These are phyloP conservation scores for Arbacia lixula DNA, from an alignment of 53 echinoderm and acorn worm species.

Conservation along the genomic window DNA sequence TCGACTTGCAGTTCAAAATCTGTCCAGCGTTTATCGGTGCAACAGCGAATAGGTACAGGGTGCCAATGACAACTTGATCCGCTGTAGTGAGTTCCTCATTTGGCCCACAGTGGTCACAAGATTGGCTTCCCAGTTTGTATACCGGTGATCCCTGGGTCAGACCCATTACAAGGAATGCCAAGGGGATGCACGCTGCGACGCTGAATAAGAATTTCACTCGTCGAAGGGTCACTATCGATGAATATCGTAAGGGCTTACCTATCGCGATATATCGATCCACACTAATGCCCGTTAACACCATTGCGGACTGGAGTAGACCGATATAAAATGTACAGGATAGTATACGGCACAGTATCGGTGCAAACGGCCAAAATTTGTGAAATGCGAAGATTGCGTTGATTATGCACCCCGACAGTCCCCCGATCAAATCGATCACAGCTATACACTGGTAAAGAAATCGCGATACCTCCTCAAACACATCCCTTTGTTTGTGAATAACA, in stretches of 20 bases:
- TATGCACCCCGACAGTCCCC: not conserved
- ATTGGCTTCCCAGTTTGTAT: not conserved
- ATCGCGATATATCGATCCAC: slow-evolving; percentile 11
- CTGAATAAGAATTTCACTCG: not conserved
- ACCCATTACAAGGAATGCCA: no score
- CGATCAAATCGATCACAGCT: not conserved
- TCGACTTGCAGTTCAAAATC: not conserved
- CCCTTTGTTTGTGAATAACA: not conserved
- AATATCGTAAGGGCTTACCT: slow-evolving; percentile 1
- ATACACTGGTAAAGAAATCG: not conserved
- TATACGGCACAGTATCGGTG: not conserved
- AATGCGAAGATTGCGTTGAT: no score
- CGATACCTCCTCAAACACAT: slow-evolving; percentile 7
- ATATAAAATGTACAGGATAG: not conserved
- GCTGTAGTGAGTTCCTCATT: no score
- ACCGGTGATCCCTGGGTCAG: not conserved
- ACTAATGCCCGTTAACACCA: not conserved
- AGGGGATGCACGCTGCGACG: no score
- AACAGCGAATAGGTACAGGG: no score
- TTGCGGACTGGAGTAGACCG: not conserved
- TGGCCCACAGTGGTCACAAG: not conserved
- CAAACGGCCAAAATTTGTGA: not conserved
- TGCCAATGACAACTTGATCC: no score
- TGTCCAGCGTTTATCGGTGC: not conserved
- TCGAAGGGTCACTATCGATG: not conserved